These are phyloP conservation scores for Phacellophora camtschatica DNA, from an alignment of 30 jellyfish, hydroid and myxozoan species.

Conservation along the genomic window DNA sequence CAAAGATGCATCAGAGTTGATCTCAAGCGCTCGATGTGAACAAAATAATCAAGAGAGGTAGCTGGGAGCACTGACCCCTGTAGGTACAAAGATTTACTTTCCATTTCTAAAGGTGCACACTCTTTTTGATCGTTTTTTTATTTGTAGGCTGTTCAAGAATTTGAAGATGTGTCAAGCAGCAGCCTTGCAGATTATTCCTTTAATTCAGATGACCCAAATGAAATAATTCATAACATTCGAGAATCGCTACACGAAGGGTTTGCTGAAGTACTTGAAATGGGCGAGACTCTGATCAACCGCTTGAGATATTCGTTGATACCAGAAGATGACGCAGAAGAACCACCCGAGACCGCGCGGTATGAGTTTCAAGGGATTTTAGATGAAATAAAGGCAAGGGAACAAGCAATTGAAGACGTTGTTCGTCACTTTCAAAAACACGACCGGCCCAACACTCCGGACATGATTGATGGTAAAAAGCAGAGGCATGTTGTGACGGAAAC, in stretches of 20 bases:
- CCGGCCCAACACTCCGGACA: not conserved
- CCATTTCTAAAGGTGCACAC: too few species aligned
- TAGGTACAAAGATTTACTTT: too few species aligned
- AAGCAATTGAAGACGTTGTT: conserved; percentile 19
- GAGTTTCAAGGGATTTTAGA: conserved; percentile 43
- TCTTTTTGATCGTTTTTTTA: too few species aligned
- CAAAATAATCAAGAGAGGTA: too few species aligned
- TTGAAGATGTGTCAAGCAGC: conserved; percentile 37
- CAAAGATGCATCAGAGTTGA: too few species aligned
- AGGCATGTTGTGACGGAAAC: not conserved
- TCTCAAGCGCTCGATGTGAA: too few species aligned
- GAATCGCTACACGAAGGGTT: conserved; percentile 37
- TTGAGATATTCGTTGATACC: conserved; percentile 33
- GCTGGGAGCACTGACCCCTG: too few species aligned
- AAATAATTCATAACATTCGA: conserved; percentile 46
- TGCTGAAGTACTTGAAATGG: conserved; percentile 54
- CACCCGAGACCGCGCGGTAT: not conserved
- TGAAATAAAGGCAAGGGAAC: conserved; percentile 14
- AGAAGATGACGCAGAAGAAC: not conserved
- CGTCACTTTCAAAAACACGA: not conserved
- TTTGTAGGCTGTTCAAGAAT: conserved; percentile 27
- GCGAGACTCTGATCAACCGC: conserved; percentile 37
- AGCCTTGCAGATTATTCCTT: not conserved
- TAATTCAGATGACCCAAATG: conserved; percentile 14
- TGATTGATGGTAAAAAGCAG: not conserved